These are phyloP conservation scores for Stylophora pistillata DNA, from an alignment of 64 coral and sea anemone species.

Conservation along the genomic window DNA sequence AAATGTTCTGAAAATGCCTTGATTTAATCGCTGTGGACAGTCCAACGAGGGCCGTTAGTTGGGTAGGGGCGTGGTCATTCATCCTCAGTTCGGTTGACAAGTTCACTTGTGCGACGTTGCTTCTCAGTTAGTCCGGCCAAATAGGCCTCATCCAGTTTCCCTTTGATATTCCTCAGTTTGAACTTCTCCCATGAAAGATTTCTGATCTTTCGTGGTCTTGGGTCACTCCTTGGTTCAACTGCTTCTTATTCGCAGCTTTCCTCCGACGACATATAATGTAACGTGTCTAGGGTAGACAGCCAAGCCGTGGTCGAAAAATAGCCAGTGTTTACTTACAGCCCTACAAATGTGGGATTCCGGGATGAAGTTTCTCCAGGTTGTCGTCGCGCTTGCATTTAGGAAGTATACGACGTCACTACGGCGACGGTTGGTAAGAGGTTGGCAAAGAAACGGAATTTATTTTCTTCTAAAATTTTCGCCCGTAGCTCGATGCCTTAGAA, in stretches of 20 bases:
- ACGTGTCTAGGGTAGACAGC: background rate
- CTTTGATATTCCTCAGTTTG: constrained; percentile 5
- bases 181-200: background rate
- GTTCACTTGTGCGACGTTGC: background rate
- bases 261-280: background rate
- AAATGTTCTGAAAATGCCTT: too few relatives aligned
- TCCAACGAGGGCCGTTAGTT: background rate
- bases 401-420: too few relatives aligned
- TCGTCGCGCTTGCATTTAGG: too few relatives aligned
- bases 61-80: background rate
- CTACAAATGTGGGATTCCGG: too few relatives aligned
- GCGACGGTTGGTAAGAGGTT: too few relatives aligned
- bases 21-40: background rate
- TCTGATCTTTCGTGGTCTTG: constrained; percentile 1
- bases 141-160: background rate
- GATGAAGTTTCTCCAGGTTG: too few relatives aligned
- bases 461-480: too few relatives aligned
- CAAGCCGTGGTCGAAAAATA: too few relatives aligned
- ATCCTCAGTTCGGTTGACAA: background rate
- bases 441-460: too few relatives aligned
- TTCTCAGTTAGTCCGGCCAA: background rate
- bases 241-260: background rate
- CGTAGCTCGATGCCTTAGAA: too few relatives aligned
- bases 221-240: background rate
- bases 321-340: too few relatives aligned